Conservation (phyloP, 2,797 vertebrate genomes). For the Tympanoctomys barrerae region DNA sequence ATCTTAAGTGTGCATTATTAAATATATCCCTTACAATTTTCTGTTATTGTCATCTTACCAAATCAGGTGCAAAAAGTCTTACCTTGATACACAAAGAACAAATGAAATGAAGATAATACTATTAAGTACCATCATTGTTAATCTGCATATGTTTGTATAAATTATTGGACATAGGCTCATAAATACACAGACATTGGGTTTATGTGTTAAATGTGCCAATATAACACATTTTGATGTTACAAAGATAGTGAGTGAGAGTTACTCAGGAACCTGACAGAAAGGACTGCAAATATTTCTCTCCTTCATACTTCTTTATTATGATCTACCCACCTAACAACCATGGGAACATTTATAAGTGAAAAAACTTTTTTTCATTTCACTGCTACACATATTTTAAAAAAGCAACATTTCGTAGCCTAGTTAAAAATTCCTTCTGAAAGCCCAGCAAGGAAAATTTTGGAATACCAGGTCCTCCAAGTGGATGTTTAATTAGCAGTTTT, state of each 20-base stretch:
- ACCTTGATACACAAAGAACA: constrained; percentile 56
- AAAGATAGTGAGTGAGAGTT: constrained; percentile 49
- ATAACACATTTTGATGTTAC: constrained; percentile 58
- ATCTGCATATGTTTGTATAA: constrained; percentile 41
- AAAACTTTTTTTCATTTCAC: constrained; percentile 69
- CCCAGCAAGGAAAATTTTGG: constrained; percentile 58
- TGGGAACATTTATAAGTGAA: constrained; percentile 64
- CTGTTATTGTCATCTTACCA: constrained; percentile 7
- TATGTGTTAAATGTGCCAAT: constrained; percentile 52
- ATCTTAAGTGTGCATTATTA: constrained; percentile 33
- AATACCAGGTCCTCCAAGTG: constrained; percentile 51
- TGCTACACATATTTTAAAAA: constrained; percentile 31
- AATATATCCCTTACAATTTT: constrained; percentile 52
- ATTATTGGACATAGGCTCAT: background rate
- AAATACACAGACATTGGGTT: constrained; percentile 37
- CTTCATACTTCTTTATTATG: constrained; percentile 74
- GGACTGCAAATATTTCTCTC: constrained; percentile 72
- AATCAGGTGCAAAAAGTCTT: constrained; percentile 53
- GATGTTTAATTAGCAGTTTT: constrained; percentile 44
- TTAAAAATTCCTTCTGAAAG: constrained; percentile 70
- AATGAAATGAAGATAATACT: constrained; percentile 49
- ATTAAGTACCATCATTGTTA: constrained; percentile 56
- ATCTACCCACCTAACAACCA: constrained; percentile 68
- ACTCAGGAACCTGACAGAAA: constrained; percentile 66
- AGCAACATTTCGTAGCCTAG: constrained; percentile 49